Evolutionary conservation across 2,888 invertebrate species (phyloP), one percentile per base, ranked within the genome.

Genomic region (Drosophila yooni): DNA sequence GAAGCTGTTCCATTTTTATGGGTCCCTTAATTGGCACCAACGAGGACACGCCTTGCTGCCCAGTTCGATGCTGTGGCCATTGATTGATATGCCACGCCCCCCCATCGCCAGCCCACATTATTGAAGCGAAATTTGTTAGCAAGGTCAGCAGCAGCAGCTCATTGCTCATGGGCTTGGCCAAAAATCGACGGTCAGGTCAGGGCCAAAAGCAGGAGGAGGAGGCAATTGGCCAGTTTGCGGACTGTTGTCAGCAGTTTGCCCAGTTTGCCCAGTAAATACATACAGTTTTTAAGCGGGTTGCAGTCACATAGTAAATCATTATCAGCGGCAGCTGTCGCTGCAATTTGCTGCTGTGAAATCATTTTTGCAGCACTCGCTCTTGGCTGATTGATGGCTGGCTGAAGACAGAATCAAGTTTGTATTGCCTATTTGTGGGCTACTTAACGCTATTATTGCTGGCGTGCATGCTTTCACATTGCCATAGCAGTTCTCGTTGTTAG

Each of bases 21-120:
- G 85, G 70, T 38, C 73, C 73, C 81, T 83, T 89, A 87, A 89
- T 87, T 87, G 89, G 83, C 85, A 86, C 71, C 86, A 81, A 72
- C 65, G 74, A 74, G 76, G 60, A 79, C 76, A 70, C 56, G 83
- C 74, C 79, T 63, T 51, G 73, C 54, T 80, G 74, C 54, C 78
- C 68, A 73, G 73, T 72, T 77, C 74, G 75, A 85, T 80, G 76
- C 70, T 79, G 74, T 81, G 79, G 79, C 69, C 70, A 74, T 81
- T 83, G 83, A 83, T 81, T 86, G 83, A 86, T 81, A 72, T 58
- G 74, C 82, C 62, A 67, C 72, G 72, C 83, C 79, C 59, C 50
- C 29, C 18, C 18, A 52, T 5, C 46, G 53, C 46, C 68, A 66
- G 76, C 76, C 81, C 81, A 68, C 72, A 68, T 74, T 83, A 80